These are phyloP conservation scores for Clusia tigrina DNA, from an alignment of 2,888 invertebrate genomes.

Conservation along the genomic window DNA sequence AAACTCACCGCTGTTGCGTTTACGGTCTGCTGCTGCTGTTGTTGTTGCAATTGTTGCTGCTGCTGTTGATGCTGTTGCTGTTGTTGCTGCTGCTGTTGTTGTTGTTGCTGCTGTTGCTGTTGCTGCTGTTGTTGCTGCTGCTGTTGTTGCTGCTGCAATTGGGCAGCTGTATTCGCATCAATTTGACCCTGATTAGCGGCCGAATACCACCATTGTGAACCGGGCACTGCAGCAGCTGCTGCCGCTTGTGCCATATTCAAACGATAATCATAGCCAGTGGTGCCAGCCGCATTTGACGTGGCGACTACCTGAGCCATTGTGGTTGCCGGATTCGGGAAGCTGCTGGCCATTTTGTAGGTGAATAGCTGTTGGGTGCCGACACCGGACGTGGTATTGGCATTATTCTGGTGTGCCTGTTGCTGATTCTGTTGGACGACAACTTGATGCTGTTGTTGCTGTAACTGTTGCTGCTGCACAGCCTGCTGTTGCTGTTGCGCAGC, in stretches of 20 bases:
- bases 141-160: conserved; percentile 65
- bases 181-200: conserved; percentile 68
- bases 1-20: conserved; percentile 56
- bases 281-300: conserved; percentile 68
- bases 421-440: conserved; percentile 66
- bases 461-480: conserved; percentile 53
- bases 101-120: conserved; percentile 61
- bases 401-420: conserved; percentile 67
- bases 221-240: conserved; percentile 66
- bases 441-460: conserved; percentile 65
- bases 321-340: conserved; percentile 77
- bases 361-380: conserved; percentile 78
- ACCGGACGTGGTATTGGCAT: conserved; percentile 68
- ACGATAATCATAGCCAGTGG: conserved; percentile 79
- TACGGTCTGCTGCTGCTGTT: conserved; percentile 48
- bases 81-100: conserved; percentile 65
- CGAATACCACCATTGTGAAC: conserved; percentile 82
- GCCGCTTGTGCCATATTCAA: conserved; percentile 70
- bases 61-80: conserved; percentile 67
- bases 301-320: conserved; percentile 73
- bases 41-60: conserved; percentile 64
- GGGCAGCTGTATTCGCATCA: conserved; percentile 71
- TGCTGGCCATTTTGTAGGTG: conserved; percentile 86
- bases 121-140: conserved; percentile 67
- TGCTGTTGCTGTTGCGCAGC: conserved; percentile 66